Percentiles rank a stretch among this genome's conserved stretches.
Evolutionary conservation across 2,888 invertebrate species (phyloP).

Genomic region (Caenorhabditis afra): DNA sequence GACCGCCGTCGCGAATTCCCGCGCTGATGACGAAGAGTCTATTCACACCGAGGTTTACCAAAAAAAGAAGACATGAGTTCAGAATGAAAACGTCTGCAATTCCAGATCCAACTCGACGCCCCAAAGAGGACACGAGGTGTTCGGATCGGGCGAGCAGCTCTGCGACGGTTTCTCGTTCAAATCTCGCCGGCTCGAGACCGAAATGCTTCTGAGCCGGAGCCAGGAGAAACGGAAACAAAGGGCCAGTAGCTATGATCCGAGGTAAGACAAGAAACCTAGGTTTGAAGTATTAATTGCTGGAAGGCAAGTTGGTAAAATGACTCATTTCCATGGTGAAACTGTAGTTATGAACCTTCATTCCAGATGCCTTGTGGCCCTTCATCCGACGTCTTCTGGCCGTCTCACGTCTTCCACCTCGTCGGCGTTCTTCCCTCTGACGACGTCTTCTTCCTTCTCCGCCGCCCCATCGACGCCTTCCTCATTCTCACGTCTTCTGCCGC

Average conservation of each 20-base stretch:
- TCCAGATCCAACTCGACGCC: conserved; percentile 34
- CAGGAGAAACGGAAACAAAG: conserved; percentile 46
- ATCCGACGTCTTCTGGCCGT: conserved; percentile 9
- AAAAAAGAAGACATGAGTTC: neutral
- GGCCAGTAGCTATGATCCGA: conserved; percentile 58
- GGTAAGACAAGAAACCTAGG: conserved; percentile 26
- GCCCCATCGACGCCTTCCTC: conserved; percentile 5
- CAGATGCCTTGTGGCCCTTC: conserved; percentile 49
- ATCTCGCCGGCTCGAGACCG: conserved; percentile 42
- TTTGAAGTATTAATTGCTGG: too few relatives aligned
- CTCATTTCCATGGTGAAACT: too few relatives aligned
- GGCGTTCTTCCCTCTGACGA: conserved; percentile 7
- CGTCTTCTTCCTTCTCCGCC: conserved; percentile 10
- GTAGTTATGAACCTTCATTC: too few relatives aligned
- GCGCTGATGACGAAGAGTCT: conserved; percentile 62
- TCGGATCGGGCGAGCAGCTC: conserved; percentile 61
- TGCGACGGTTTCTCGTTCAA: conserved; percentile 53
- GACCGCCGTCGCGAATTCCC: conserved; percentile 57
- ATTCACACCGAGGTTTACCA: conserved; percentile 43
- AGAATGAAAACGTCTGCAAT: neutral
- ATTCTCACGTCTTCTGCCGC: conserved; percentile 44
- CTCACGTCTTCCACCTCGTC: conserved; percentile 27
- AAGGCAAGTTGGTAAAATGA: too few relatives aligned
- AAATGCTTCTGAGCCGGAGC: conserved; percentile 53
- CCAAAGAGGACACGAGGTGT: conserved; percentile 5